These are phyloP conservation scores for Acanthaster planci DNA, from an alignment of 35 echinoderm and acorn worm species.

Conservation along the genomic window DNA sequence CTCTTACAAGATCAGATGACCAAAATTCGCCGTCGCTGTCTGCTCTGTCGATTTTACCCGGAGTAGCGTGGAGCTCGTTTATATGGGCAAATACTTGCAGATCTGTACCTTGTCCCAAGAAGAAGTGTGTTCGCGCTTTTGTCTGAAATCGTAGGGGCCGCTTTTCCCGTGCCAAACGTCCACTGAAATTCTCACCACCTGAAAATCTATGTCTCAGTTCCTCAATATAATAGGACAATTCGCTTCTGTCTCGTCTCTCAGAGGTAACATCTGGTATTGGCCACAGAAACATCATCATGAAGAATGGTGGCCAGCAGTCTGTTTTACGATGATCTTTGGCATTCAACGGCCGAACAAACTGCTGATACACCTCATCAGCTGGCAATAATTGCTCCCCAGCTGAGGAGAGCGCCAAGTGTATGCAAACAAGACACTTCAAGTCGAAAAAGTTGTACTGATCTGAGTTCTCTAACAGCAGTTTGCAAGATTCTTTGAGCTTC, in stretches of 20 bases:
- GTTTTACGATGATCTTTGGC: not conserved
- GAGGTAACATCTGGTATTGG: not conserved
- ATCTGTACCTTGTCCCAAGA: slow-evolving; percentile 20
- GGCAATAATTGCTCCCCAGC: not conserved
- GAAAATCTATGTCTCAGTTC: not conserved
- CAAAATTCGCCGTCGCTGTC: slow-evolving; percentile 1
- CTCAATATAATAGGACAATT: not conserved
- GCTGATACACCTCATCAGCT: slow-evolving; percentile 25
- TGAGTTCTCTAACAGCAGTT: not conserved
- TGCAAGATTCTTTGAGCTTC: not conserved
- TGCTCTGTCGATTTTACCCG: not conserved
- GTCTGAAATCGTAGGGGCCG: not conserved
- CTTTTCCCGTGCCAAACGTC: not conserved
- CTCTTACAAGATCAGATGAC: not conserved
- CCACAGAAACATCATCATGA: slow-evolving; percentile 49
- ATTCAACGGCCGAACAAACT: not conserved
- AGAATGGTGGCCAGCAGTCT: slow-evolving; percentile 12
- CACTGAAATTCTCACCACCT: not conserved
- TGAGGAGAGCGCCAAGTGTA: slow-evolving; percentile 1
- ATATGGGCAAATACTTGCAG: slow-evolving; percentile 29
- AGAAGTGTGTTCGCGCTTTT: slow-evolving; percentile 36
- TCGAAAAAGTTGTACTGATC: slow-evolving; percentile 11
- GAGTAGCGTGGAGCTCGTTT: not conserved
- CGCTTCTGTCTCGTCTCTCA: not conserved
- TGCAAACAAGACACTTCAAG: not conserved